These are phyloP conservation scores for Piezodorus guildinii DNA, from an alignment of 1,140 invertebrate genomes.

Conservation along the genomic window DNA sequence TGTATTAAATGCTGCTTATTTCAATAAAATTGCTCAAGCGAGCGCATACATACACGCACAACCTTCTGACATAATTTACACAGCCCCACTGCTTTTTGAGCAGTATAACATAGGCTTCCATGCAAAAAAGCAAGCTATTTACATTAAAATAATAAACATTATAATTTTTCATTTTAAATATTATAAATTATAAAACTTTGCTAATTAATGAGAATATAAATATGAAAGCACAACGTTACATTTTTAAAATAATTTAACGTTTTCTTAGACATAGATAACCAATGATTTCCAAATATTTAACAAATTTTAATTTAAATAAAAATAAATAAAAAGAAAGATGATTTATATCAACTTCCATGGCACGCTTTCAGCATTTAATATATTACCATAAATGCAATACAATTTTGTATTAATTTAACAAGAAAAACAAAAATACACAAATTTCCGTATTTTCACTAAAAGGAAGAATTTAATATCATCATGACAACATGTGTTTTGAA, in stretches of 20 bases:
- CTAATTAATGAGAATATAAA: constrained; percentile 1
- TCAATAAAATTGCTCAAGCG: constrained; percentile 10
- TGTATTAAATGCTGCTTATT: constrained; percentile 5
- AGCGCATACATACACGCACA: constrained; percentile 14
- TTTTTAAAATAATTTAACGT: neutral
- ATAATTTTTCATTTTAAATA: constrained; percentile 5
- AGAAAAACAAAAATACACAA: neutral
- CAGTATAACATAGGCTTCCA: constrained; percentile 6
- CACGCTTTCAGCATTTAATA: no score
- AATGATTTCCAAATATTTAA: no score
- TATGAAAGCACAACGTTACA: constrained; percentile 15
- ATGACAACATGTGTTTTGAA: neutral
- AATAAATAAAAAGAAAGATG: no score
- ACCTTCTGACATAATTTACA: constrained; percentile 7
- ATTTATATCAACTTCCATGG: no score
- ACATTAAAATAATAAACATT: constrained; percentile 8
- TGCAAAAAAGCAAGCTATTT: constrained; percentile 14
- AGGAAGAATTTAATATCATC: neutral
- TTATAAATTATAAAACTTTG: constrained; percentile 11
- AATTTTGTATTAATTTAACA: neutral
- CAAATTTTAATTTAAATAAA: no score
- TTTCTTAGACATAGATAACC: no score
- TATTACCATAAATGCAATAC: neutral
- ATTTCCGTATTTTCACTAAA: neutral
- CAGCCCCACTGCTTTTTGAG: neutral